Evolutionary conservation across 2,888 invertebrate species (phyloP).

Genomic region (Harpagoxenus sublaevis): DNA sequence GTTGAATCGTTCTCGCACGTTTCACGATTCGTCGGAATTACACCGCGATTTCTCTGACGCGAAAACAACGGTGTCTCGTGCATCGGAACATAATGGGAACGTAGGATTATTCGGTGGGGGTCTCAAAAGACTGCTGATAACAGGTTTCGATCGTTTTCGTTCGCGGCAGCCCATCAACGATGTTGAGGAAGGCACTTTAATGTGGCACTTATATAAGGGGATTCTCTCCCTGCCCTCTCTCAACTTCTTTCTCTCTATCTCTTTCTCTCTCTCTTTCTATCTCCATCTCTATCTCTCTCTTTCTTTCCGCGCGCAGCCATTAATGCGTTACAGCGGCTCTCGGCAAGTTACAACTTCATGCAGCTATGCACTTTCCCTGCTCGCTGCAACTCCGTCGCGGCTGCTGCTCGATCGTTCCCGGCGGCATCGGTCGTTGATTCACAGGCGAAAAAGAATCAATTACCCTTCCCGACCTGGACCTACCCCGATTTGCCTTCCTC

Average conservation of each 20-base stretch:
- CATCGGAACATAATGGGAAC: neutral
- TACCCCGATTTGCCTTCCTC: neutral
- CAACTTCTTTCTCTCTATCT: constrained; percentile 23
- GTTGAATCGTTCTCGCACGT: neutral
- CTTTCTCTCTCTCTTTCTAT: constrained; percentile 59
- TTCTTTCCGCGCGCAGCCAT: constrained; percentile 63
- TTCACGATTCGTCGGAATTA: neutral
- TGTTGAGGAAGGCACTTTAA: constrained; percentile 74
- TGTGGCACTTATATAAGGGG: constrained; percentile 77
- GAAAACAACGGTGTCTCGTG: neutral
- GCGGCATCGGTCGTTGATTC: constrained; percentile 1
- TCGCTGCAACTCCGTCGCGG: constrained; percentile 3
- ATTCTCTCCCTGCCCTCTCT: constrained; percentile 68
- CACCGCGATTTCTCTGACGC: neutral
- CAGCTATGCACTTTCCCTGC: constrained; percentile 78
- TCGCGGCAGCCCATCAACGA: constrained; percentile 18
- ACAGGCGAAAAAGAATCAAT: constrained; percentile 41
- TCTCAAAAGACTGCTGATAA: constrained; percentile 25
- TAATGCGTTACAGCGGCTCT: constrained; percentile 76
- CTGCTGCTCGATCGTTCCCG: neutral
- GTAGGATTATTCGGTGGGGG: neutral
- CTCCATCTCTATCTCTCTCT: constrained; percentile 29
- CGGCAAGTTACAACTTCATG: constrained; percentile 74
- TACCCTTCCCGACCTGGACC: neutral
- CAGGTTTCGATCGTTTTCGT: constrained; percentile 9